Percentiles rank a stretch among this genome's conserved stretches.
phyloP scores from a whole-genome alignment of 1,140 invertebrate genomes.

The Papilio helenus region DNA sequence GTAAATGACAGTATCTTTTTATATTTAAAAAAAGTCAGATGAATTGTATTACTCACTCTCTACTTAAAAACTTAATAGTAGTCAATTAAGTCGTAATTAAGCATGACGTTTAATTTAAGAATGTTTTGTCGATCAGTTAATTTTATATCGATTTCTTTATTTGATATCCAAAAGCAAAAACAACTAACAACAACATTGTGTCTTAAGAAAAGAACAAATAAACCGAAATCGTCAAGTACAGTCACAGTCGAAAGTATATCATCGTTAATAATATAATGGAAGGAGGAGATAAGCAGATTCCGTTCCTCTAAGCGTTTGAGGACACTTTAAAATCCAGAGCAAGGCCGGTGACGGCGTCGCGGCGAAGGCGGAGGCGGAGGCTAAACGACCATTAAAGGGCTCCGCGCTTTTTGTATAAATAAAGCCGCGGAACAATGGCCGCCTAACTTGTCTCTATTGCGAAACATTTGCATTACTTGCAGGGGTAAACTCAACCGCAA shows the following conservation, averaged over 20 bases:
- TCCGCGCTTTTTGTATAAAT: constrained; percentile 39
- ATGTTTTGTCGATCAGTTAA: no score
- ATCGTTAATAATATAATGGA: constrained; percentile 8
- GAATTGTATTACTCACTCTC: not conserved
- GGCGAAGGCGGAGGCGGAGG: not conserved
- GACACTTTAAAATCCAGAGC: constrained; percentile 39
- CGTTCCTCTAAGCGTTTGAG: constrained; percentile 19
- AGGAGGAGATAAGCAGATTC: constrained; percentile 29
- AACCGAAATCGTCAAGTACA: constrained; percentile 1
- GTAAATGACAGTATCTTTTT: not conserved
- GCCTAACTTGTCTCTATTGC: constrained; percentile 27
- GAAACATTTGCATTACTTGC: constrained; percentile 37
- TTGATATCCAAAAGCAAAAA: not conserved
- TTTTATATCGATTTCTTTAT: no score
- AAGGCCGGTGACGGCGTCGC: constrained; percentile 24
- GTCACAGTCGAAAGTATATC: constrained; percentile 5
- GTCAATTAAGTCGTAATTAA: not conserved
- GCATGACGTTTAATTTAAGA: no score
- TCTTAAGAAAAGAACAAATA: not conserved
- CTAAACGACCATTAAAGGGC: constrained; percentile 33
- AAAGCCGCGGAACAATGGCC: constrained; percentile 22
- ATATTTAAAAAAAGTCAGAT: not conserved
- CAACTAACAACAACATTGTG: not conserved
- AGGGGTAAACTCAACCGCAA: constrained; percentile 13
- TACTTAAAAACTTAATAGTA: not conserved